Percentiles rank a stretch among this genome's conserved stretches.
These are phyloP conservation scores for Hypsibius dujardini DNA, from an alignment of 1,140 invertebrate species.

Conservation along the genomic window DNA sequence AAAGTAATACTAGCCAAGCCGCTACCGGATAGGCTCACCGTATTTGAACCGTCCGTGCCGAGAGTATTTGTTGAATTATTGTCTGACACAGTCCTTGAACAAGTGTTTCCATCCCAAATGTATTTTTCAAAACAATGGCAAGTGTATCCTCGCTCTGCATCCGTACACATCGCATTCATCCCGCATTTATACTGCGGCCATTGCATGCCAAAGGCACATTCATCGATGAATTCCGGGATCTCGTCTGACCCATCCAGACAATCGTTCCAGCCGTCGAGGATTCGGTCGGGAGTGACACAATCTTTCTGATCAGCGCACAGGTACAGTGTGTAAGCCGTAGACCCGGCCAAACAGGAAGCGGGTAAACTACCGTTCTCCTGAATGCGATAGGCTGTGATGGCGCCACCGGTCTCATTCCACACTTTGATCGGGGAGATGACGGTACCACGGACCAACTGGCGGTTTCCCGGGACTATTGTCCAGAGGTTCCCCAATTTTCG, in stretches of 20 bases:
- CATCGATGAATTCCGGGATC: constrained; percentile 9
- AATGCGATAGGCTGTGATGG: not conserved
- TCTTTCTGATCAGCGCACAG: not conserved
- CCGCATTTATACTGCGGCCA: constrained; percentile 5
- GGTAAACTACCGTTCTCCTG: not conserved
- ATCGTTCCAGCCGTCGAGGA: not conserved
- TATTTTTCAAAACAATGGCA: not conserved
- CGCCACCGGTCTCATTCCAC: not conserved
- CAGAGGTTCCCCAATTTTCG: not conserved
- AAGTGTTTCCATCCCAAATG: not conserved
- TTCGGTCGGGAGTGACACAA: not conserved
- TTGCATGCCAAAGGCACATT: not conserved
- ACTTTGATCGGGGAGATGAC: constrained; percentile 9
- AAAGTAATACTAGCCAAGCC: too few species aligned
- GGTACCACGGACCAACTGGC: not conserved
- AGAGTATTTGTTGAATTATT: too few species aligned
- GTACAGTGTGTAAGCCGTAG: not conserved
- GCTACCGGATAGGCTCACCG: too few species aligned
- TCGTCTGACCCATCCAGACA: constrained; percentile 12
- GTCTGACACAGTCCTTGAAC: not conserved
- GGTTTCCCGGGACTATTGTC: not conserved
- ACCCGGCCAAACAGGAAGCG: not conserved
- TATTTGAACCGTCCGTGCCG: too few species aligned
- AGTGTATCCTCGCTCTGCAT: not conserved
- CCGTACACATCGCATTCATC: not conserved